Conservation (phyloP, 2,113 vertebrate species). For the Microtus ochrogaster region DNA sequence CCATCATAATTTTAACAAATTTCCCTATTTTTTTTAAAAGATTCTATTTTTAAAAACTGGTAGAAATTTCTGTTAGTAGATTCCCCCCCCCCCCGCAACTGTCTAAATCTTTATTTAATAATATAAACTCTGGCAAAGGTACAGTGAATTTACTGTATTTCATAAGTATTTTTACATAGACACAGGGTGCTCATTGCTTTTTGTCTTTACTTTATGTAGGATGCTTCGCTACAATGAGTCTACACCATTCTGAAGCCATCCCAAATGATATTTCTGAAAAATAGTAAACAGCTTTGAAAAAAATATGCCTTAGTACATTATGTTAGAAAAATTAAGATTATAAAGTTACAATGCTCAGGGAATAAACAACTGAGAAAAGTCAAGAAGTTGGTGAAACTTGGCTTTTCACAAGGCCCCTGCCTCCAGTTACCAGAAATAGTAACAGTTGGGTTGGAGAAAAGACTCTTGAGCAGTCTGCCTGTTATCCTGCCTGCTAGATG, state of each 20-base stretch:
- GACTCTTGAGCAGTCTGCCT: background rate
- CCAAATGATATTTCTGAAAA: conserved; percentile 38
- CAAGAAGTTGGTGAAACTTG: background rate
- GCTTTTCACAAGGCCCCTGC: background rate
- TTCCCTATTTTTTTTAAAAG: conserved; percentile 42
- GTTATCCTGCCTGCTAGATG: background rate
- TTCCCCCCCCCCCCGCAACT: background rate
- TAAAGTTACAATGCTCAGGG: background rate
- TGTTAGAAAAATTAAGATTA: conserved; percentile 19
- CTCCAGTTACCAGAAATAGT: background rate
- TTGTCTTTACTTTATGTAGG: background rate
- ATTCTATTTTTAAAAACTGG: conserved; percentile 56
- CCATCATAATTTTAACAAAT: conserved; percentile 35
- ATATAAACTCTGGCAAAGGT: conserved; percentile 14
- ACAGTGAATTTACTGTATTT: conserved; percentile 5
- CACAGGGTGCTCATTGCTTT: background rate
- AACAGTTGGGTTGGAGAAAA: background rate
- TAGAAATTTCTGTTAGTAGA: conserved; percentile 41
- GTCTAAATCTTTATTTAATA: conserved; percentile 50
- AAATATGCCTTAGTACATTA: background rate
- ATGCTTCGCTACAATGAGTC: background rate
- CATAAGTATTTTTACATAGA: background rate
- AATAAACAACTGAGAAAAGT: background rate
- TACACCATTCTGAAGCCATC: background rate
- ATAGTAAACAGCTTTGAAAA: conserved; percentile 28